Percentiles rank a stretch among this genome's conserved stretches.
phyloP scores from a whole-genome alignment of 2,888 invertebrate species.

The Cetonia aurata region DNA sequence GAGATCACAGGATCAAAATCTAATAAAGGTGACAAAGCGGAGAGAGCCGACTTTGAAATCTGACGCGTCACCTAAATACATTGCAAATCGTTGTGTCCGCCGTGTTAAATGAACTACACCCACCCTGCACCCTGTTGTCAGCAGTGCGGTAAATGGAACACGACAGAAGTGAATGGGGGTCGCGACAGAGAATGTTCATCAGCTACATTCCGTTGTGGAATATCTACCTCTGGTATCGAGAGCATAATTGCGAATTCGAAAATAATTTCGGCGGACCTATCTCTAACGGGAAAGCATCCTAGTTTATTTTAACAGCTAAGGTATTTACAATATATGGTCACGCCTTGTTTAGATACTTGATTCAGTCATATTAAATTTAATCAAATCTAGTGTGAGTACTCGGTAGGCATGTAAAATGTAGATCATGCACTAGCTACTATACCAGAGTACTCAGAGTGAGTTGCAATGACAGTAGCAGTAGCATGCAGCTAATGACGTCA shows the following conservation, averaged over 20 bases:
- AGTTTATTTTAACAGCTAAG: not conserved
- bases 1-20: slow-evolving; percentile 15
- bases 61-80: slow-evolving; percentile 23
- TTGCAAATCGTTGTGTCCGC: not conserved
- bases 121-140: slow-evolving; percentile 3
- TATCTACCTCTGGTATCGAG: not conserved
- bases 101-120: slow-evolving; percentile 21
- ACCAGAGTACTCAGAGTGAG: too few species aligned
- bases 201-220: not conserved
- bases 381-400: too few species aligned
- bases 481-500: too few species aligned
- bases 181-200: not conserved
- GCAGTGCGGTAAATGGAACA: not conserved
- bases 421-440: too few species aligned
- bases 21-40: slow-evolving; percentile 26
- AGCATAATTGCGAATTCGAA: slow-evolving; percentile 35
- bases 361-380: too few species aligned
- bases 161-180: not conserved
- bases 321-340: too few species aligned
- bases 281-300: not conserved
- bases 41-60: slow-evolving; percentile 17
- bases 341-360: too few species aligned
- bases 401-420: too few species aligned
- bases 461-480: too few species aligned
- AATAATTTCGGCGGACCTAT: slow-evolving; percentile 17